Evolutionary conservation across 2,888 invertebrate genomes (phyloP).

Genomic region (Fissipunctia ypsillon): DNA sequence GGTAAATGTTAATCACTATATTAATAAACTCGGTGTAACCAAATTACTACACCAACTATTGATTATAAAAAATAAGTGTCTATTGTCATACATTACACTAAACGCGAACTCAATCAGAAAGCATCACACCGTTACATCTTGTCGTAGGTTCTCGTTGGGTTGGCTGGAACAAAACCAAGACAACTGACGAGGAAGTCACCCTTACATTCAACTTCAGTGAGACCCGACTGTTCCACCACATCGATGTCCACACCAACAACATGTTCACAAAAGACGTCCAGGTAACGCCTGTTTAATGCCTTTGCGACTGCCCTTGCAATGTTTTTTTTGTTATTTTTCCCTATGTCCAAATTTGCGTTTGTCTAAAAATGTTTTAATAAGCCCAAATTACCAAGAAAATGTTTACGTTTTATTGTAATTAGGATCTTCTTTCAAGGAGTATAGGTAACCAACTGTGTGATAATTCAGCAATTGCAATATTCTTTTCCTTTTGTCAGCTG

Average conservation of each 20-base stretch:
- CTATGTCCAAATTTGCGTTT: conserved; percentile 12
- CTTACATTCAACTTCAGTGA: conserved; percentile 95
- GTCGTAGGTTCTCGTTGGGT: conserved; percentile 94
- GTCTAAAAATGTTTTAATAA: background rate
- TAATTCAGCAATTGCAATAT: conserved; percentile 9
- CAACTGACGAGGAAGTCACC: conserved; percentile 91
- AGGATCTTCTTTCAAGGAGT: conserved; percentile 2
- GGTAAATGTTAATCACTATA: conserved; percentile 1
- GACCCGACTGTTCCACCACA: conserved; percentile 93
- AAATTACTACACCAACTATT: background rate
- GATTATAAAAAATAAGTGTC: background rate
- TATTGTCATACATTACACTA: background rate
- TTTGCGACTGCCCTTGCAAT: conserved; percentile 42
- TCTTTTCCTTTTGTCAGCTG: conserved; percentile 87
- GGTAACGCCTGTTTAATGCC: conserved; percentile 84
- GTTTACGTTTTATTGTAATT: background rate
- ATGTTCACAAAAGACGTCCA: conserved; percentile 95
- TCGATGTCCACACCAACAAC: conserved; percentile 95
- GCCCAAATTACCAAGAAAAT: background rate
- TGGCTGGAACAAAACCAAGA: conserved; percentile 95
- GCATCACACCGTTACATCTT: background rate
- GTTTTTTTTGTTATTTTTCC: background rate
- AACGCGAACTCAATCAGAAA: background rate
- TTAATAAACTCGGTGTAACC: background rate
- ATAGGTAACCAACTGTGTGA: background rate